phyloP scores from a whole-genome alignment of 2,797 vertebrate genomes.

The Phataginus tricuspis region DNA sequence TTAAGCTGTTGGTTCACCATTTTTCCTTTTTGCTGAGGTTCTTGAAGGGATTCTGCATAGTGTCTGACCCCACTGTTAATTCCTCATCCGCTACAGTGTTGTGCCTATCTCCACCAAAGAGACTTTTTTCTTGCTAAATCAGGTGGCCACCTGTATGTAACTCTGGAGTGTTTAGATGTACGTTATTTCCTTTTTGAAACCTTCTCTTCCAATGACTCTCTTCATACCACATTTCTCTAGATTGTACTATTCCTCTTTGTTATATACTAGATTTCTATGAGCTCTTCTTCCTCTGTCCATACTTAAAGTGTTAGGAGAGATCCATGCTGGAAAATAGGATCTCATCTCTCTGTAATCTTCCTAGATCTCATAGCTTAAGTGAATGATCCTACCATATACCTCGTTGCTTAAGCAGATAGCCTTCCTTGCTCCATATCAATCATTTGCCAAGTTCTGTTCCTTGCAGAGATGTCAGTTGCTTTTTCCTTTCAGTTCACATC shows the following conservation, averaged over 20 bases:
- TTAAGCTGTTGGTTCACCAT: neutral
- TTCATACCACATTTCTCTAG: neutral
- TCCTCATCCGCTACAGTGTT: neutral
- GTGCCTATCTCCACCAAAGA: neutral
- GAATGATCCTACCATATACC: neutral
- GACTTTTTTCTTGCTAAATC: neutral
- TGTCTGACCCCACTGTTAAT: neutral
- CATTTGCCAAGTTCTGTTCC: neutral
- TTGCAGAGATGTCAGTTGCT: neutral
- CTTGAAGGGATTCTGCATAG: neutral
- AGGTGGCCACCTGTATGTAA: neutral
- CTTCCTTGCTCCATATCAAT: neutral
- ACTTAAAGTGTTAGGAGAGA: neutral
- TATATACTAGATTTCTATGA: neutral
- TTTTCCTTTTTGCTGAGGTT: neutral
- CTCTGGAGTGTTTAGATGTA: neutral
- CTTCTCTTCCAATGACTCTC: neutral
- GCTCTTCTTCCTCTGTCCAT: neutral
- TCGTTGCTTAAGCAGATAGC: neutral
- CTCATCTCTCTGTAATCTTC: neutral
- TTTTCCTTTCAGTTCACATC: neutral
- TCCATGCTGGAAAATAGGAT: neutral
- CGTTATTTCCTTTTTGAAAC: neutral
- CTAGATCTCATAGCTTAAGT: neutral
- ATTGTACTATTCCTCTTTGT: neutral